Base-by-base conservation (phyloP, 2,888 invertebrate species). In the Drosophila histrio region DNA sequence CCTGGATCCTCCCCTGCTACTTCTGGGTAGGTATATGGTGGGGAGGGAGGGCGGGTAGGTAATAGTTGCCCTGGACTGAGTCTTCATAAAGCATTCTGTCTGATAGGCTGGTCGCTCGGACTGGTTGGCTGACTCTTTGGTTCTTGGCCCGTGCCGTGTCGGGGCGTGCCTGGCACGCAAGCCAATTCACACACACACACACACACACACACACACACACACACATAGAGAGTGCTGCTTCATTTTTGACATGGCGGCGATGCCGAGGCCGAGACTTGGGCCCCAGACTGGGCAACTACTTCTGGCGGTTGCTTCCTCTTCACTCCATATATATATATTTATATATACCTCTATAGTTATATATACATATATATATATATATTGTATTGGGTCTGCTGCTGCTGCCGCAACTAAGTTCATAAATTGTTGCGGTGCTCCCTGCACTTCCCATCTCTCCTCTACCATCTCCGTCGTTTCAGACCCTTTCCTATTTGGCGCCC, bases 121-220 rank as follows among this genome's bases (percentile, higher is more conserved):
- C 71, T 71, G 72, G 58, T 44, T 63, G 61, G 58, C 49, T 66
- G 79, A 43, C 44, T 71, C 44, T 58, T 36, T 62, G 65, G 58
- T 30, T 72, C 54, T 50, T 62, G 62, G 62, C 49, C 75, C 69
- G 54, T 70, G 65, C 76, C 70, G 80, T 81, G 66, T 67, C 86
- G 49, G 83, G 79, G 87, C 77, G 89, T 89, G 84, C 86, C 86
- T 72, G 89, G 85, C 83, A 89, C 88, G 83, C 77, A 85, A 84
- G 50, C 75, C 63, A 47, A 32, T 41, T 46, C 71, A 38, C 64
- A 73, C 56, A 62, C 46, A 66, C 47, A 53, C 19, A 63, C 46
- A 58, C 38, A 65, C 41, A 61, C 44, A 62, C 24, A 47, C 34
- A 65, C 22, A 47, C 46, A 52, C 15, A 44, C 8, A 41, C 30